These are phyloP conservation scores for Myotis myotis DNA, from an alignment of 2,797 vertebrate genomes.

Conservation along the genomic window DNA sequence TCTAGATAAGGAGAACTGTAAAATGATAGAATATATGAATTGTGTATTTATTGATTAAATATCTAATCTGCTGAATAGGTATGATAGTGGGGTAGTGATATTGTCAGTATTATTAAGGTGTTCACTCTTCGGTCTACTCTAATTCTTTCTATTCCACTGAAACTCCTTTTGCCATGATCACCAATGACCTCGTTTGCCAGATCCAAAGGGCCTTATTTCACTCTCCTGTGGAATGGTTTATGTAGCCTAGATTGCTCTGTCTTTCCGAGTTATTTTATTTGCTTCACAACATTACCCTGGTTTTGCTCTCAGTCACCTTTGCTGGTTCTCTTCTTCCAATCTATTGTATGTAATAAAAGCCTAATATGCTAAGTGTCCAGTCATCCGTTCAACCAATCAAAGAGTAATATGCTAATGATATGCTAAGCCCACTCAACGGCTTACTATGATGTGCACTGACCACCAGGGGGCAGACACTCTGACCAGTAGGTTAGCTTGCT, in stretches of 20 bases:
- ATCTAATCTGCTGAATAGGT: background rate
- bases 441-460: too few relatives aligned
- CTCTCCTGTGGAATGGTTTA: background rate
- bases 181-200: background rate
- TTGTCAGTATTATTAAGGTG: background rate
- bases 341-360: too few relatives aligned
- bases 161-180: background rate
- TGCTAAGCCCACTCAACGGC: too few relatives aligned
- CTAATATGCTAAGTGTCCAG: too few relatives aligned
- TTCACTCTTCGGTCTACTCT: background rate
- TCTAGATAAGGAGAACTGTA: background rate
- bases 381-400: too few relatives aligned
- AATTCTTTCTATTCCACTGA: background rate
- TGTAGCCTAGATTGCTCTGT: background rate
- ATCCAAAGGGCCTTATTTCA: background rate
- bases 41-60: background rate
- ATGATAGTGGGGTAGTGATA: background rate
- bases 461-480: too few relatives aligned
- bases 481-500: too few relatives aligned
- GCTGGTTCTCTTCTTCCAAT: background rate
- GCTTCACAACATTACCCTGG: background rate
- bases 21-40: background rate
- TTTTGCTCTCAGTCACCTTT: background rate
- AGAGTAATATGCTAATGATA: too few relatives aligned
- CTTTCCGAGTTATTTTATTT: background rate